A percentile compares a stretch with the other conserved stretches of the same genome.
Evolutionary conservation across 2,888 invertebrate genomes (phyloP).

Genomic region (Pardosa pseudoannulata): DNA sequence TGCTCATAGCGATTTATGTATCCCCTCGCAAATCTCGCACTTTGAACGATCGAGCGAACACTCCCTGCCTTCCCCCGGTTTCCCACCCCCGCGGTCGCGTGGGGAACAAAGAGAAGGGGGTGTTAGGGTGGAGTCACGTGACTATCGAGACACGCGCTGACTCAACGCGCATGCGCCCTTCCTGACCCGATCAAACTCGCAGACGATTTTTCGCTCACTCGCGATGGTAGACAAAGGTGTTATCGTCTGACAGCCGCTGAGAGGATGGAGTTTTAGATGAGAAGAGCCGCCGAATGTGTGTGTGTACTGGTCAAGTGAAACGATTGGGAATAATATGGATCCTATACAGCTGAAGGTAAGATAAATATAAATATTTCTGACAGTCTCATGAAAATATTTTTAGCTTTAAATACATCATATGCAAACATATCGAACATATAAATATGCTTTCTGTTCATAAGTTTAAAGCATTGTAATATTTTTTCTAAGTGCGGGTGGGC

Average conservation of each 20-base stretch:
- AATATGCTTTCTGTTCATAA: not conserved
- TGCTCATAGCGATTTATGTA: not conserved
- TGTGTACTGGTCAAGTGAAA: not conserved
- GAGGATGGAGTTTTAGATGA: not conserved
- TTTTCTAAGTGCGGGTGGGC: not conserved
- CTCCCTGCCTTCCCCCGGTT: not conserved
- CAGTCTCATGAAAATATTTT: too few relatives aligned
- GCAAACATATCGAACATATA: too few relatives aligned
- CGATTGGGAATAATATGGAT: not conserved
- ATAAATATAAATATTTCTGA: too few relatives aligned
- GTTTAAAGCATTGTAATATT: not conserved
- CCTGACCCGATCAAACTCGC: slow-evolving; percentile 25
- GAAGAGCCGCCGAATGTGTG: not conserved
- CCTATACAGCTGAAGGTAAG: not conserved
- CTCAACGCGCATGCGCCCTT: slow-evolving; percentile 56
- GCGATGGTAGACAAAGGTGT: slow-evolving; percentile 27
- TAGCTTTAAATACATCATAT: too few relatives aligned
- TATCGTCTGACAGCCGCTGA: not conserved
- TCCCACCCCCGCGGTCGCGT: slow-evolving; percentile 20
- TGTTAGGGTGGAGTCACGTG: slow-evolving; percentile 57
- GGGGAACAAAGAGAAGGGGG: slow-evolving; percentile 30
- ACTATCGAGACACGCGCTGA: slow-evolving; percentile 57
- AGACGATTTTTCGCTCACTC: slow-evolving; percentile 41
- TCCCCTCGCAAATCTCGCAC: slow-evolving; percentile 15
- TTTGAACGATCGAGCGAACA: slow-evolving; percentile 38